Evolutionary conservation across 2,797 vertebrate species (phyloP).

Genomic region (Diplodus puntazzo): DNA sequence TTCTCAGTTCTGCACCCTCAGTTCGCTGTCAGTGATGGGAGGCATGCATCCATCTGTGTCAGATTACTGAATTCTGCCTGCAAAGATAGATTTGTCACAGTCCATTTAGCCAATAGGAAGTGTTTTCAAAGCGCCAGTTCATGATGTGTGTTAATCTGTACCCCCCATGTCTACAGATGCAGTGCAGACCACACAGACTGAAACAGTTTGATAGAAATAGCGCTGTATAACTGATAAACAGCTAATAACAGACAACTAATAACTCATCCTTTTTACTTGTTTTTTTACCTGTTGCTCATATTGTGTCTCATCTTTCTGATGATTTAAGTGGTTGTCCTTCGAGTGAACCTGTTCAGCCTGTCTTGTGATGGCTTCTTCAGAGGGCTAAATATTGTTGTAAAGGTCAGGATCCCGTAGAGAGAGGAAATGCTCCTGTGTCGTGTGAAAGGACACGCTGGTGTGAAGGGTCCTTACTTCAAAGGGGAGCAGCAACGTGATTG

Average conservation of each 20-base stretch:
- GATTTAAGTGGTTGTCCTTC: background rate
- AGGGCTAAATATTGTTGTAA: constrained; percentile 8
- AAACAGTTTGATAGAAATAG: background rate
- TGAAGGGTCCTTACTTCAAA: constrained; percentile 4
- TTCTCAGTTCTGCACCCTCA: background rate
- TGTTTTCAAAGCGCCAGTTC: background rate
- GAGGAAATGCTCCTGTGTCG: background rate
- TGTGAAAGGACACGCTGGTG: constrained; percentile 9
- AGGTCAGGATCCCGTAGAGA: constrained; percentile 3
- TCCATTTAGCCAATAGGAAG: background rate
- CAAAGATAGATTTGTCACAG: constrained; percentile 6
- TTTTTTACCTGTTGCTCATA: background rate
- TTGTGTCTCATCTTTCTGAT: background rate
- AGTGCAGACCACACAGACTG: background rate
- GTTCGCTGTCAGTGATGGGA: background rate
- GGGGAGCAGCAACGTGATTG: background rate
- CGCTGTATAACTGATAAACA: too few relatives aligned
- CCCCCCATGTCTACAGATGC: background rate
- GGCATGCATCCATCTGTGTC: background rate
- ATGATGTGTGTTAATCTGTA: constrained; percentile 10
- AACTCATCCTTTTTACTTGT: too few relatives aligned
- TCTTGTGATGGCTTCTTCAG: background rate
- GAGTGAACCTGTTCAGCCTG: too few relatives aligned
- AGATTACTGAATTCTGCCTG: background rate
- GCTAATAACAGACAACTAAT: too few relatives aligned